Conservation (phyloP, 2,888 invertebrate species). For the Onthophagus sagittarius region DNA sequence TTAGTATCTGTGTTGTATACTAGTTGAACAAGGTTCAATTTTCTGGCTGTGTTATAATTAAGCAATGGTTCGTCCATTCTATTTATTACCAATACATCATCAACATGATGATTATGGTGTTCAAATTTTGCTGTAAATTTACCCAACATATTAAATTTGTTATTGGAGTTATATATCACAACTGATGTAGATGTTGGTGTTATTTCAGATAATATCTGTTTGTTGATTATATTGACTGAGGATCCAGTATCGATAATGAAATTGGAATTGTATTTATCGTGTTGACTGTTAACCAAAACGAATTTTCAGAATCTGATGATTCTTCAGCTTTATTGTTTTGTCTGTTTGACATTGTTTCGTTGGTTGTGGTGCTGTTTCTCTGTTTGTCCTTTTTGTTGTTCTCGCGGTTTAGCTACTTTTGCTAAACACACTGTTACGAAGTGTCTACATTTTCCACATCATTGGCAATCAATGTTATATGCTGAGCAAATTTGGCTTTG, state of each 20-base stretch:
- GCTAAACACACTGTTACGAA: no score
- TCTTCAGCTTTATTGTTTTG: background rate
- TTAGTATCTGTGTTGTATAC: background rate
- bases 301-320: background rate
- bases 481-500: no score
- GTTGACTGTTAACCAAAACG: background rate
- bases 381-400: background rate
- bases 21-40: background rate
- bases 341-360: background rate
- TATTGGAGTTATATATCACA: background rate
- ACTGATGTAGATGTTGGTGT: background rate
- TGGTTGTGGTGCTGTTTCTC: background rate
- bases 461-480: no score
- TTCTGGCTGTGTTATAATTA: background rate
- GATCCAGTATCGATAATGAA: background rate
- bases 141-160: background rate
- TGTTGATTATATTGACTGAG: background rate
- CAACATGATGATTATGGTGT: background rate
- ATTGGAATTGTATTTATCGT: background rate
- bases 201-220: background rate
- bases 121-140: background rate
- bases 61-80: background rate
- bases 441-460: conserved; percentile 22
- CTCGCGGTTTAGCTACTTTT: no score
- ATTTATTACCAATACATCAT: background rate